Evolutionary conservation across 1,140 invertebrate species (phyloP).

Genomic region (Lasioglossum baleicum): DNA sequence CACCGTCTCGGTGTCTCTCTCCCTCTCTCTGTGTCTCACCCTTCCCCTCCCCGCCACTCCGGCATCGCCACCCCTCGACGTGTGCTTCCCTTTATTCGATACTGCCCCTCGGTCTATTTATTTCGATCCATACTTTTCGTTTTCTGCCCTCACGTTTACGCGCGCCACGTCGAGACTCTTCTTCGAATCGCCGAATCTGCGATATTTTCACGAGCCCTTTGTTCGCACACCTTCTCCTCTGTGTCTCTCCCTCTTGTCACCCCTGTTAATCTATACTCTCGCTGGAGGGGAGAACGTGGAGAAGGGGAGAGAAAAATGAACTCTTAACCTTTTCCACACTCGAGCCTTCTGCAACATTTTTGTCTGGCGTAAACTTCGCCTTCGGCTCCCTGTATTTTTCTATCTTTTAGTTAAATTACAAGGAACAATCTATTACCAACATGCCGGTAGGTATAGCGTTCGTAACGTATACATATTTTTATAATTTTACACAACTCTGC

Average conservation of each 20-base stretch:
- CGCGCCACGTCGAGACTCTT: too few relatives aligned
- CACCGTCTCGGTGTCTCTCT: constrained; percentile 6
- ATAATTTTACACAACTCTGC: too few relatives aligned
- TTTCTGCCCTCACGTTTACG: too few relatives aligned
- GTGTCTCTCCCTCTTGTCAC: background rate
- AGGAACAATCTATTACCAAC: too few relatives aligned
- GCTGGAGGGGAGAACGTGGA: background rate
- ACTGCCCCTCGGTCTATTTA: background rate
- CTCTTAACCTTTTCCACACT: background rate
- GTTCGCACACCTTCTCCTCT: background rate
- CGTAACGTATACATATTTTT: too few relatives aligned
- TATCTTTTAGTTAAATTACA: too few relatives aligned
- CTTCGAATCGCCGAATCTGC: too few relatives aligned
- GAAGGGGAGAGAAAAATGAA: too few relatives aligned
- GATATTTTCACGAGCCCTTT: too few relatives aligned
- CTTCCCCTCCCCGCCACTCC: constrained; percentile 12
- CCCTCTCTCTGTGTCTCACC: constrained; percentile 12
- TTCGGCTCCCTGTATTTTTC: too few relatives aligned
- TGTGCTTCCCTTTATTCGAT: background rate
- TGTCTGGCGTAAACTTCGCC: too few relatives aligned
- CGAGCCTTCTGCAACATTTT: background rate
- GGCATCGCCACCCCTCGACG: background rate
- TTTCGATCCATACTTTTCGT: background rate
- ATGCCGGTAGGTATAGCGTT: too few relatives aligned
- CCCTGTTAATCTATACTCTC: background rate